phyloP scores from a whole-genome alignment of 2,888 invertebrate genomes.

The Plemyria rubiginata region DNA sequence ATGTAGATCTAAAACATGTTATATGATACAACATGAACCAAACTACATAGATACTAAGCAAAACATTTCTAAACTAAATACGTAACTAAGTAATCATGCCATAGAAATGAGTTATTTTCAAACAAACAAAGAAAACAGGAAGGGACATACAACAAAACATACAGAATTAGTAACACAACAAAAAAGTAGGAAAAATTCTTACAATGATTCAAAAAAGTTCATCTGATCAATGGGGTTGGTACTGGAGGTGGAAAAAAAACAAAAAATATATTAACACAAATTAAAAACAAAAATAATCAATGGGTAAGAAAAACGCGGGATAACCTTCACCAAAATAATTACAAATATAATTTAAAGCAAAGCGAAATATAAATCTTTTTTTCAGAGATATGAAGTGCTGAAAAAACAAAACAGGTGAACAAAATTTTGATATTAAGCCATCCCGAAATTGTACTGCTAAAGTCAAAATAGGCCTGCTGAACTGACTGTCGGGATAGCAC shows the following conservation, averaged over 20 bases:
- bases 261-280: conserved; percentile 66
- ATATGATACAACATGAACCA: conserved; percentile 12
- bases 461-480: neutral
- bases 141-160: conserved; percentile 38
- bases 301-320: conserved; percentile 34
- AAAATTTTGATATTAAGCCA: conserved; percentile 7
- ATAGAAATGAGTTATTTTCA: conserved; percentile 30
- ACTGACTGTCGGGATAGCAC: too few species aligned
- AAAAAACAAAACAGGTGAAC: conserved; percentile 18
- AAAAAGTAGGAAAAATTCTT: conserved; percentile 69
- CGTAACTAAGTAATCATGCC: conserved; percentile 24
- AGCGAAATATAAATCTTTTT: conserved; percentile 41
- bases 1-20: conserved; percentile 18
- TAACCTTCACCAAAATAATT: conserved; percentile 53
- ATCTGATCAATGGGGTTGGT: conserved; percentile 84
- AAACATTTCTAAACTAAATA: conserved; percentile 9
- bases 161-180: conserved; percentile 49
- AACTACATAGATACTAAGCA: conserved; percentile 20
- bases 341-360: conserved; percentile 48
- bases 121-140: conserved; percentile 1
- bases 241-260: conserved; percentile 68
- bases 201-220: conserved; percentile 84
- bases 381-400: conserved; percentile 22
- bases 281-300: conserved; percentile 49
- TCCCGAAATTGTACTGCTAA: conserved; percentile 2